Evolutionary conservation across 1,140 invertebrate genomes (phyloP).

Genomic region (Caenorhabditis elegans): DNA sequence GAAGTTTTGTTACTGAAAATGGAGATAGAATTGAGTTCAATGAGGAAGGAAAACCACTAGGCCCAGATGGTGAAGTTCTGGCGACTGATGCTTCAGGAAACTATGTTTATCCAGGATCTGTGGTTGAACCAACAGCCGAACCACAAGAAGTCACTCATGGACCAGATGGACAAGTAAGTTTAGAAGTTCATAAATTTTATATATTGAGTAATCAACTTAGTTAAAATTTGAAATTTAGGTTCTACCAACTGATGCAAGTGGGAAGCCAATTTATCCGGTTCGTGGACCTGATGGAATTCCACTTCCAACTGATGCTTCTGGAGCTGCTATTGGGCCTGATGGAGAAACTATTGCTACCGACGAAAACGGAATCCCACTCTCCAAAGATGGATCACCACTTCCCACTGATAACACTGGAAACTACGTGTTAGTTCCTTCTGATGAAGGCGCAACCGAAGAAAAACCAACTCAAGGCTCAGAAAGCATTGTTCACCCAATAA

Average conservation of each 20-base stretch:
- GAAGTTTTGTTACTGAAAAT: background rate
- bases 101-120: constrained; percentile 27
- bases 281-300: constrained; percentile 39
- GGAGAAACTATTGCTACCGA: constrained; percentile 37
- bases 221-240: too few species aligned
- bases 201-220: too few species aligned
- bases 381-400: constrained; percentile 35
- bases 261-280: constrained; percentile 46
- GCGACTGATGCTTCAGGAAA: constrained; percentile 7
- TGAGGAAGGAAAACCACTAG: constrained; percentile 34
- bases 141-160: background rate
- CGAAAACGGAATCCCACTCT: background rate
- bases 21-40: background rate
- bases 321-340: background rate
- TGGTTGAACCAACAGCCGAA: background rate
- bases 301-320: constrained; percentile 41
- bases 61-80: constrained; percentile 32
- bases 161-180: constrained; percentile 16
- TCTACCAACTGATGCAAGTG: constrained; percentile 40
- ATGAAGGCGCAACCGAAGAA: background rate
- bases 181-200: too few species aligned
- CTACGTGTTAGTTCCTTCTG: constrained; percentile 16
- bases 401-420: constrained; percentile 45
- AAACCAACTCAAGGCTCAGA: constrained; percentile 36
- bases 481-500: background rate